Evolutionary conservation across 1,140 invertebrate genomes (phyloP).

Genomic region (Leptoteleia sp.): DNA sequence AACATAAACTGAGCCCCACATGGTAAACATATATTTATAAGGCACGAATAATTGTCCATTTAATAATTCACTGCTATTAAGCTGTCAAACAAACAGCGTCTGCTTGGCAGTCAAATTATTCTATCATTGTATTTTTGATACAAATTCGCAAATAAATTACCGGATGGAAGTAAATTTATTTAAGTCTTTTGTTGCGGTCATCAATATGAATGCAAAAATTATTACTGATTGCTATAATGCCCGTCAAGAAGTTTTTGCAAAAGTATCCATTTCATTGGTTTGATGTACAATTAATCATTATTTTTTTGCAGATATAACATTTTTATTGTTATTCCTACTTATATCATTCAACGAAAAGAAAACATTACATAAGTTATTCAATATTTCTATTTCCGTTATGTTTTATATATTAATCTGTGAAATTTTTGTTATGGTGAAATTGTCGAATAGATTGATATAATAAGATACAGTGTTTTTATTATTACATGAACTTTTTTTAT

Average conservation of each 20-base stretch:
- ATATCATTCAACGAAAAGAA: slow-evolving; percentile 8
- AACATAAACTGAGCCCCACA: neutral
- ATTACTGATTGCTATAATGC: slow-evolving; percentile 15
- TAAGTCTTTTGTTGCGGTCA: slow-evolving; percentile 18
- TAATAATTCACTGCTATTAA: slow-evolving; percentile 32
- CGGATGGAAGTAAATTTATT: slow-evolving; percentile 31
- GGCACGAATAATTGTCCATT: slow-evolving; percentile 9
- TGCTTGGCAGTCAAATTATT: slow-evolving; percentile 24
- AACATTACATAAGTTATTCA: slow-evolving; percentile 24
- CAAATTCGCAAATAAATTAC: slow-evolving; percentile 41
- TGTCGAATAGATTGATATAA: slow-evolving; percentile 8
- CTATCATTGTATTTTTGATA: slow-evolving; percentile 23
- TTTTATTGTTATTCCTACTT: neutral
- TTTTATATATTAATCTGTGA: slow-evolving; percentile 2
- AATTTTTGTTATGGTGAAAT: slow-evolving; percentile 12
- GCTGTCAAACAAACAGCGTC: slow-evolving; percentile 48
- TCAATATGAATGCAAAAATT: slow-evolving; percentile 23
- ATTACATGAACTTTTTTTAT: slow-evolving; percentile 39
- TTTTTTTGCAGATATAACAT: slow-evolving; percentile 12
- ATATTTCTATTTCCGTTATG: slow-evolving; percentile 2
- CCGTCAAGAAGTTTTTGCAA: slow-evolving; percentile 8
- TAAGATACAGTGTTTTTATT: slow-evolving; percentile 25
- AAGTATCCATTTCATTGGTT: neutral
- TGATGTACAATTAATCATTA: slow-evolving; percentile 18
- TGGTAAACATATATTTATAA: slow-evolving; percentile 23